A percentile compares a stretch with the other conserved stretches of the same genome.
Conservation (phyloP, 2,797 vertebrate genomes). For the Acanthurus leucopareius region DNA sequence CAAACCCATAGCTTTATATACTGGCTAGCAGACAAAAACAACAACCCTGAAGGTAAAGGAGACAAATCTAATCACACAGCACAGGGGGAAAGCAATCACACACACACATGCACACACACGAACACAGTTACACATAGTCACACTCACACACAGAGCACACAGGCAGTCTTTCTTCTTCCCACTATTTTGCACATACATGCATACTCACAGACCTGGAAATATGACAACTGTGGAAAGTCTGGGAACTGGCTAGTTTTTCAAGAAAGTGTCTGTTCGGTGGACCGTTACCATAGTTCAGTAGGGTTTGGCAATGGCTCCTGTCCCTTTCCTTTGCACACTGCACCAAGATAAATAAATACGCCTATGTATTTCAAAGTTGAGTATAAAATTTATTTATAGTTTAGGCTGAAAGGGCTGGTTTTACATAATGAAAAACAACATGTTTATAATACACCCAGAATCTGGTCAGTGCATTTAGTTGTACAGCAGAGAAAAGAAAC, state of each 20-base stretch:
- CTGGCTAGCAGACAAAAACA: constrained; percentile 77
- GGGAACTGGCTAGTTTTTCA: constrained; percentile 58
- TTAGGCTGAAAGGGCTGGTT: constrained; percentile 41
- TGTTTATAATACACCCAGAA: constrained; percentile 50
- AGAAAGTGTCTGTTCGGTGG: constrained; percentile 66
- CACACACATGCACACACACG: constrained; percentile 28
- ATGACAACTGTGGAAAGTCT: constrained; percentile 78
- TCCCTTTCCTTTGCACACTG: constrained; percentile 56
- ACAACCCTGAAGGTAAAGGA: constrained; percentile 77
- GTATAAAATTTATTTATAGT: constrained; percentile 53
- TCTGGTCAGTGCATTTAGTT: constrained; percentile 26
- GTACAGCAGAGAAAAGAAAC: constrained; percentile 1
- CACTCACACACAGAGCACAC: constrained; percentile 47
- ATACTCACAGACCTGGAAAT: constrained; percentile 61
- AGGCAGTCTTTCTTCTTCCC: constrained; percentile 52
- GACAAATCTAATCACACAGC: constrained; percentile 79
- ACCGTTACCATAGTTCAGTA: constrained; percentile 60
- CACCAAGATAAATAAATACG: constrained; percentile 71
- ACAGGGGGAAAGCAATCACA: constrained; percentile 52
- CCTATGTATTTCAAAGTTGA: constrained; percentile 57
- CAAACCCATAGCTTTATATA: constrained; percentile 62
- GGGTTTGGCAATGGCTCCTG: constrained; percentile 59
- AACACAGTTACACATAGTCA: constrained; percentile 41
- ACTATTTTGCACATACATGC: constrained; percentile 63
- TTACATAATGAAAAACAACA: constrained; percentile 10